Percentiles rank a stretch among this genome's conserved stretches.
phyloP scores from a whole-genome alignment of 2,113 vertebrate genomes.

The Myotis davidii region DNA sequence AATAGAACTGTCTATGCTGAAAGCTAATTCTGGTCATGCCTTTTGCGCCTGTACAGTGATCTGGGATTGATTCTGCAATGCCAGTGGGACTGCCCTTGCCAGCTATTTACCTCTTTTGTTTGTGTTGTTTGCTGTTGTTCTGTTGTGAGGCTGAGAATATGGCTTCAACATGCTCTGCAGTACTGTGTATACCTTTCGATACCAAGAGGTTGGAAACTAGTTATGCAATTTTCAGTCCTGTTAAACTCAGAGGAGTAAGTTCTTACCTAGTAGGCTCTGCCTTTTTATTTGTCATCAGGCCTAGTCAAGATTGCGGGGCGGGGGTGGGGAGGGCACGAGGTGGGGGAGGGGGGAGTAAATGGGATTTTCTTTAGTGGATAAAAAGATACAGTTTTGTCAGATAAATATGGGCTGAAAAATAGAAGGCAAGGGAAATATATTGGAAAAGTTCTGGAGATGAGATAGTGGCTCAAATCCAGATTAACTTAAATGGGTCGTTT shows the following conservation, averaged over 20 bases:
- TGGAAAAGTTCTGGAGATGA: neutral
- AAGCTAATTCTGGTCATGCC: neutral
- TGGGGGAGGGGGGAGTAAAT: neutral
- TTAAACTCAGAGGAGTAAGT: neutral
- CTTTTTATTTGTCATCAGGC: slow-evolving; percentile 2
- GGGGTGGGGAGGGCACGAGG: no score
- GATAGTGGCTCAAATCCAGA: neutral
- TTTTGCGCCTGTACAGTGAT: neutral
- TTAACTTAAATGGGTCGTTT: neutral
- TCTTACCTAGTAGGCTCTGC: neutral
- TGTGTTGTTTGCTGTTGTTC: neutral
- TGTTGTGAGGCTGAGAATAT: neutral
- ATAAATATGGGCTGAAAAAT: neutral
- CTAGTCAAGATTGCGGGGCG: neutral
- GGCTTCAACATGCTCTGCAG: neutral
- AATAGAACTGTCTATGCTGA: neutral
- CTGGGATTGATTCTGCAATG: neutral
- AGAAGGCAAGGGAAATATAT: neutral
- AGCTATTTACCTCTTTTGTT: neutral
- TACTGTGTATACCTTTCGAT: neutral
- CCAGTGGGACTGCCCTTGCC: neutral
- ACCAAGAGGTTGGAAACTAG: neutral
- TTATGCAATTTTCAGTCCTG: neutral
- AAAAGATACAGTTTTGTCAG: neutral
- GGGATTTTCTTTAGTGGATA: neutral